Percentiles rank a stretch among this genome's conserved stretches.
Evolutionary conservation across 1,140 invertebrate species (phyloP).

Genomic region (Rhagoletis zephyria): DNA sequence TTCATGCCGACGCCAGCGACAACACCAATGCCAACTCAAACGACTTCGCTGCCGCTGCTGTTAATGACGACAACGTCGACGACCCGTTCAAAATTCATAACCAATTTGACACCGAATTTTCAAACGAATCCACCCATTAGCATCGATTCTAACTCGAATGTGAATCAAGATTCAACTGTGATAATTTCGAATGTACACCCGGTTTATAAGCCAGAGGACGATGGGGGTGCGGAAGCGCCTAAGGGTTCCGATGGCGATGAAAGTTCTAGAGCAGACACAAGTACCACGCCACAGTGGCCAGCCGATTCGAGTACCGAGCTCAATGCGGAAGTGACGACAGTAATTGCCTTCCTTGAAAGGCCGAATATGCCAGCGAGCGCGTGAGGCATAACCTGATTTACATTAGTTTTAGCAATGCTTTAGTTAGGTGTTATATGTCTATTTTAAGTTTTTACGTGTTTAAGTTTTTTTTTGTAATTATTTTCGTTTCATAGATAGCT

Average conservation of each 20-base stretch:
- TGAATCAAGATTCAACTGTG: neutral
- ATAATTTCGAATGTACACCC: neutral
- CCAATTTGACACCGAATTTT: neutral
- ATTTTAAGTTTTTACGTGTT: neutral
- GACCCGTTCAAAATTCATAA: neutral
- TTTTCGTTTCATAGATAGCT: neutral
- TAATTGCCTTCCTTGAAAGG: neutral
- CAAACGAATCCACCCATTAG: slow-evolving; percentile 7
- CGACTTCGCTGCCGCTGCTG: neutral
- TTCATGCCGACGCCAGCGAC: neutral
- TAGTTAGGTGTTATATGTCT: neutral
- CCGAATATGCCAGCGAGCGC: neutral
- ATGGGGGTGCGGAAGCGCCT: neutral
- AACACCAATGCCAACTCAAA: neutral
- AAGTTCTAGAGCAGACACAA: neutral
- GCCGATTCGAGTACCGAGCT: neutral
- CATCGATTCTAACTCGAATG: neutral
- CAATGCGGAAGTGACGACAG: neutral
- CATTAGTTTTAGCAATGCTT: neutral
- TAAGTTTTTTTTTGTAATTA: neutral
- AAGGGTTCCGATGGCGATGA: no score
- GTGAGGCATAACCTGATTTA: neutral
- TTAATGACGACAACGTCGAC: no score
- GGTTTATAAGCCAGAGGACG: neutral
- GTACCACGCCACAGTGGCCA: neutral